These are phyloP conservation scores for Hirudinaria manillensis DNA, from an alignment of 2,888 invertebrate species.

Conservation along the genomic window DNA sequence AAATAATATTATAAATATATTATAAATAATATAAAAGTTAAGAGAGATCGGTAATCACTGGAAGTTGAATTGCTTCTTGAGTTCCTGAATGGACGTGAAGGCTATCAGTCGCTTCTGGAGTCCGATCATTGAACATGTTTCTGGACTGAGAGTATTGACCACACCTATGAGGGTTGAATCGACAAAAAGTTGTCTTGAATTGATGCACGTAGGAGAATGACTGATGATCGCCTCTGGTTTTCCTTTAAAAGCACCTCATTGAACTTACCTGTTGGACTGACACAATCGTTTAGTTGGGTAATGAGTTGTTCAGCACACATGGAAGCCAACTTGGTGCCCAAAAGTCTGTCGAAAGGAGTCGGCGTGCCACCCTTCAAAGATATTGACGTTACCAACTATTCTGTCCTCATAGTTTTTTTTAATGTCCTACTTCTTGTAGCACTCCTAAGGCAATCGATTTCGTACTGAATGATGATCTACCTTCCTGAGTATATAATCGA, in stretches of 20 bases:
- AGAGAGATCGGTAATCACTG: neutral
- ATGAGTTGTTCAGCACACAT: conserved; percentile 32
- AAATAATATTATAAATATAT: too few species aligned
- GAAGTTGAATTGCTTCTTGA: conserved; percentile 30
- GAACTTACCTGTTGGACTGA: conserved; percentile 28
- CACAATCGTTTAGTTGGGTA: conserved; percentile 27
- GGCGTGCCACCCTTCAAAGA: conserved; percentile 32
- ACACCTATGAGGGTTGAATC: conserved; percentile 17
- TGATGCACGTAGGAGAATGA: too few species aligned
- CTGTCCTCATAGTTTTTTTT: neutral
- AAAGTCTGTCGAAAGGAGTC: conserved; percentile 33
- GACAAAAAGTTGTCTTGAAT: neutral
- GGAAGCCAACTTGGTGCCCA: conserved; percentile 32
- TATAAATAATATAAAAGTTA: too few species aligned
- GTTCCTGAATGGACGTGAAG: conserved; percentile 31
- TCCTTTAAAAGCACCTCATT: neutral
- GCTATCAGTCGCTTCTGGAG: conserved; percentile 23
- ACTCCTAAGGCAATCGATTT: conserved; percentile 28
- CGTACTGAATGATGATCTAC: conserved; percentile 31
- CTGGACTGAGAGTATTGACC: conserved; percentile 28
- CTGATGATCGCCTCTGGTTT: neutral
- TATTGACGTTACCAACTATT: neutral
- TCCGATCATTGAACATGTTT: conserved; percentile 32
- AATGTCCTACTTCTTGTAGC: conserved; percentile 29
- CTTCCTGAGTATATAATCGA: conserved; percentile 32